These are phyloP conservation scores for Dasypolia templi DNA, from an alignment of 2,888 invertebrate genomes.

Conservation along the genomic window DNA sequence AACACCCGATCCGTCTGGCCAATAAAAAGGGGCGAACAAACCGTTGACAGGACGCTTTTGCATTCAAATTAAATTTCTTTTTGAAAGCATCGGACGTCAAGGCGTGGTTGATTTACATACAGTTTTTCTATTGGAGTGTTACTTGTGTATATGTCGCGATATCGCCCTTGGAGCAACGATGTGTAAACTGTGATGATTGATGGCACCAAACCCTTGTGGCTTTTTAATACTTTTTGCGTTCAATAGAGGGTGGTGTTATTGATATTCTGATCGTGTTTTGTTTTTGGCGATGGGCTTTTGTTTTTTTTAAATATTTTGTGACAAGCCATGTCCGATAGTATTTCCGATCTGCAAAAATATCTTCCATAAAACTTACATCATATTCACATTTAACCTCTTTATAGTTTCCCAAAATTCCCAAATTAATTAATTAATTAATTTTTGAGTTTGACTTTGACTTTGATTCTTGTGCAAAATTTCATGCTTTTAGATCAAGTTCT, in stretches of 20 bases:
- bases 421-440: no score
- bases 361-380: background rate
- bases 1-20: constrained; percentile 26
- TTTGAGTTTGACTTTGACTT: no score
- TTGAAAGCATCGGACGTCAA: constrained; percentile 43
- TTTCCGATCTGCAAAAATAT: background rate
- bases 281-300: constrained; percentile 23
- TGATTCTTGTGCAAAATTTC: background rate
- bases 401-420: no score
- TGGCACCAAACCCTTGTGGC: constrained; percentile 41
- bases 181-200: constrained; percentile 57
- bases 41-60: constrained; percentile 51
- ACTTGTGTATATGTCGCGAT: constrained; percentile 42
- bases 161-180: constrained; percentile 44
- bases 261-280: constrained; percentile 24
- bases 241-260: constrained; percentile 27
- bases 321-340: no score
- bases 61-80: constrained; percentile 55
- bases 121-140: constrained; percentile 41
- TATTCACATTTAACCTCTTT: no score
- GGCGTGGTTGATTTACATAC: constrained; percentile 44
- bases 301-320: background rate
- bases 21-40: constrained; percentile 49
- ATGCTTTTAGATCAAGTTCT: background rate
- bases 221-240: constrained; percentile 55